These are phyloP conservation scores for Phenacoccus solenopsis DNA, from an alignment of 1,140 invertebrate genomes.

Conservation along the genomic window DNA sequence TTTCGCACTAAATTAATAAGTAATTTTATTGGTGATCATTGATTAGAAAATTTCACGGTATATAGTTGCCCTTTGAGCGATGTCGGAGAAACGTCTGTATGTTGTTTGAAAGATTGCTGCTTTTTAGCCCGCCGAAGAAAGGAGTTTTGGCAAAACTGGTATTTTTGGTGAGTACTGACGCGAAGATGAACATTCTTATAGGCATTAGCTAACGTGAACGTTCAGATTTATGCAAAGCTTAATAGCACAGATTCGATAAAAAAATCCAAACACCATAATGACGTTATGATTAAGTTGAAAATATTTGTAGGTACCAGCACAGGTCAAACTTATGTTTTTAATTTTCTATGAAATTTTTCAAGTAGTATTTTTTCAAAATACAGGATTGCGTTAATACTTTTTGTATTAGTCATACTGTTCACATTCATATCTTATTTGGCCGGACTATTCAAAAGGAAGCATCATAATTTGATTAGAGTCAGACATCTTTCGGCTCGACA, in stretches of 20 bases:
- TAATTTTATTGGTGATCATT: neutral
- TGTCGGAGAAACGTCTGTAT: conserved; percentile 10
- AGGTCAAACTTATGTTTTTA: neutral
- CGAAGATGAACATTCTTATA: neutral
- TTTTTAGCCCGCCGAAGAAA: conserved; percentile 19
- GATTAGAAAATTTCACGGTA: neutral
- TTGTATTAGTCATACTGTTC: conserved; percentile 26
- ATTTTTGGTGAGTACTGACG: conserved; percentile 15
- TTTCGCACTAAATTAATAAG: neutral
- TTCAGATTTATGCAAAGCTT: neutral
- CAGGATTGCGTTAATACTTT: conserved; percentile 27
- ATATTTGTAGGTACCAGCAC: too few species aligned
- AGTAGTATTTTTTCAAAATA: neutral
- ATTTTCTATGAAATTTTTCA: neutral
- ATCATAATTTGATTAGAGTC: conserved; percentile 28
- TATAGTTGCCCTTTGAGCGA: conserved; percentile 20
- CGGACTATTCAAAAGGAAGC: conserved; percentile 26
- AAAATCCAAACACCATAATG: neutral
- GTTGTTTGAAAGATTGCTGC: conserved; percentile 23
- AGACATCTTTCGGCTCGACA: conserved; percentile 22
- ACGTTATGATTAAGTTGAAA: neutral
- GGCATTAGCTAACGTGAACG: neutral
- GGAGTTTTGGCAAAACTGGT: conserved; percentile 23
- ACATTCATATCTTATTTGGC: conserved; percentile 26
- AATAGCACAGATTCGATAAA: neutral